phyloP scores from a whole-genome alignment of 1,140 invertebrate species.

The Drosophila santomea region DNA sequence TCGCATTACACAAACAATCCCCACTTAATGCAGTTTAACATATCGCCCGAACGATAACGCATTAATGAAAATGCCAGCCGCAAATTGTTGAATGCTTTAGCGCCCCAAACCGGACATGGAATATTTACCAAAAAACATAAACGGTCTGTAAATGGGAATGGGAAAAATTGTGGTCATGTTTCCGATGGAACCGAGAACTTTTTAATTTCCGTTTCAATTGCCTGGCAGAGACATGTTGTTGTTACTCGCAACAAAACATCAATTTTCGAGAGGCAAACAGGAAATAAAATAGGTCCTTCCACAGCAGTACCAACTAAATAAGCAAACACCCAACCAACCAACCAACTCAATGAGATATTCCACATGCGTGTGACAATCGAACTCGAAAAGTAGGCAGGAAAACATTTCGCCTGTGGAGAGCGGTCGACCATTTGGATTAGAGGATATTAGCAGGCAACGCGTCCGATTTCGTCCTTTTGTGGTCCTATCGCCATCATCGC shows the following conservation, averaged over 20 bases:
- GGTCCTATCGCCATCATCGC: slow-evolving; percentile 4
- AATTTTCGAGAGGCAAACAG: slow-evolving; percentile 28
- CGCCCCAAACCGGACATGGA: background rate
- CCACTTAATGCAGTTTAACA: slow-evolving; percentile 53
- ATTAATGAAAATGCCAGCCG: slow-evolving; percentile 63
- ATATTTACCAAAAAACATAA: slow-evolving; percentile 8
- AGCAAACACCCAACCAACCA: background rate
- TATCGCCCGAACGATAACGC: slow-evolving; percentile 55
- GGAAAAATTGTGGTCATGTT: background rate
- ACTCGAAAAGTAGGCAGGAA: background rate
- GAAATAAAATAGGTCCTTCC: slow-evolving; percentile 27
- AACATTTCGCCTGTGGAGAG: slow-evolving; percentile 8
- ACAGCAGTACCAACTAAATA: background rate
- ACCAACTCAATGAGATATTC: background rate
- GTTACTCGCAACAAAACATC: slow-evolving; percentile 37
- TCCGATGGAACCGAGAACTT: slow-evolving; percentile 6
- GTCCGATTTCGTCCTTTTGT: slow-evolving; percentile 1
- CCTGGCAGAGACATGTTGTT: slow-evolving; percentile 7
- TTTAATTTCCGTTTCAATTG: slow-evolving; percentile 70
- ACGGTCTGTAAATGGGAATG: background rate
- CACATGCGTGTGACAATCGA: background rate
- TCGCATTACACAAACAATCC: slow-evolving; percentile 61
- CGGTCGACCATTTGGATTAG: slow-evolving; percentile 7
- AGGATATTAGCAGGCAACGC: slow-evolving; percentile 9
- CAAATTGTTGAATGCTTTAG: slow-evolving; percentile 56